Evolutionary conservation across 2,888 invertebrate genomes (phyloP), one percentile per base, ranked within the genome.

Genomic region (Anorthoa munda): DNA sequence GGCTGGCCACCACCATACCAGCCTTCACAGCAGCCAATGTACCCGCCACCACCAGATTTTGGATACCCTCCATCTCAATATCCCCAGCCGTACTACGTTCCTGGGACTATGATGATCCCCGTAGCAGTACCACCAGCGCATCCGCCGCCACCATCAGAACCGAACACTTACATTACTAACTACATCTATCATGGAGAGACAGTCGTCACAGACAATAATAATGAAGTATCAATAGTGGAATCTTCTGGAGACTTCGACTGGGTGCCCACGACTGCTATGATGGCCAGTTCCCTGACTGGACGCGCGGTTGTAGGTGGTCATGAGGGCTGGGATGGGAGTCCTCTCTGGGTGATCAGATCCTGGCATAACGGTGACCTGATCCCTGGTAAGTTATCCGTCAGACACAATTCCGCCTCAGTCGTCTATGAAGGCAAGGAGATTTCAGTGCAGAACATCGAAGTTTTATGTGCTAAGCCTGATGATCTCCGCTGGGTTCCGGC

Each of bases 401-500:
- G 96, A 75, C 96, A 96, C 80, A 94, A 92, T 65, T 86, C 94
- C 0, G 96, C 96, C 0, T 94, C 95, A 0, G 83, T 96, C 0
- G 91, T 94, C 86, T 92, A 93, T 48, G 91, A 94, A 4, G 94
- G 95, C 0, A 96, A 95, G 60, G 96, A 96, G 79, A 88, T 96
- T 18, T 89, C 94, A 0, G 94, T 96, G 2, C 96, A 96, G 77
- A 96, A 95, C 66, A 95, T 96, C 17, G 96, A 96, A 67, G 96
- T 96, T 12, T 80, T 95, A 0, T 94, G 94, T 75, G 90, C 95
- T 0, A 89, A 90, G 64, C 93, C 94, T 3, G 93, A 96, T 58
- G 90, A 90, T 67, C 82, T 96, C 31, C 86, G 95, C 58, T 97
- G 97, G 97, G 93, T 97, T 2, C 96, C 97, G 2, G 94, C 96